Percentiles rank a stretch among this genome's conserved stretches.
phyloP scores from a whole-genome alignment of 2,888 invertebrate species.

The Pheosia gnoma region DNA sequence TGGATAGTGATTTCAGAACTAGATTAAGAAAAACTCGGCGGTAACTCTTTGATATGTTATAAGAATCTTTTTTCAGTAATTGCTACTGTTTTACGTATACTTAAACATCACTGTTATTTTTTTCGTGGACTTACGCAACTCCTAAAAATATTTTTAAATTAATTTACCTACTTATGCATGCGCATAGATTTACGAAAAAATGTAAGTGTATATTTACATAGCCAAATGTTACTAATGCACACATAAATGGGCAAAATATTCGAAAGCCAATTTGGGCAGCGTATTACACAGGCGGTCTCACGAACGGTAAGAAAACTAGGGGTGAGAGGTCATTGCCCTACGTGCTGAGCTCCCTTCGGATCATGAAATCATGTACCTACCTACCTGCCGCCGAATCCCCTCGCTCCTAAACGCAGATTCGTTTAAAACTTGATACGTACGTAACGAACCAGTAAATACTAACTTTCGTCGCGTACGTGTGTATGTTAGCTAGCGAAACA shows the following conservation, averaged over 20 bases:
- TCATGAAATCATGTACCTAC: constrained; percentile 54
- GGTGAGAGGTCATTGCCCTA: constrained; percentile 73
- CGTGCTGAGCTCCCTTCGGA: constrained; percentile 55
- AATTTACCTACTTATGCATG: too few relatives aligned
- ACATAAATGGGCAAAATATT: constrained; percentile 30
- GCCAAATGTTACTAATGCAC: neutral
- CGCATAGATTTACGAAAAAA: too few relatives aligned
- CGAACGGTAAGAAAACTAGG: constrained; percentile 66
- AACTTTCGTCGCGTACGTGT: constrained; percentile 9
- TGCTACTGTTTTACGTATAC: neutral
- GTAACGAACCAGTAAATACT: constrained; percentile 6
- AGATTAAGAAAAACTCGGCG: neutral
- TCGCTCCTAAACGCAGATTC: constrained; percentile 32
- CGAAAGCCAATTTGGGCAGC: constrained; percentile 50
- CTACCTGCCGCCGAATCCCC: constrained; percentile 43
- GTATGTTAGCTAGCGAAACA: neutral
- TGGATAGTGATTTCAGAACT: neutral
- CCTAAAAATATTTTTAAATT: too few relatives aligned
- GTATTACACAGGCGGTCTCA: constrained; percentile 44
- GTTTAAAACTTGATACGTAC: constrained; percentile 25
- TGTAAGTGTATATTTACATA: too few relatives aligned
- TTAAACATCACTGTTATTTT: neutral
- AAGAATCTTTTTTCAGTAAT: neutral
- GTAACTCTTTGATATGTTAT: too few relatives aligned
- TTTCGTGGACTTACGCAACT: too few relatives aligned